A percentile compares a stretch with the other conserved stretches of the same genome.
These are phyloP conservation scores for Sinocyclocheilus rhinocerous DNA, from an alignment of 2,113 vertebrate species.

Conservation along the genomic window DNA sequence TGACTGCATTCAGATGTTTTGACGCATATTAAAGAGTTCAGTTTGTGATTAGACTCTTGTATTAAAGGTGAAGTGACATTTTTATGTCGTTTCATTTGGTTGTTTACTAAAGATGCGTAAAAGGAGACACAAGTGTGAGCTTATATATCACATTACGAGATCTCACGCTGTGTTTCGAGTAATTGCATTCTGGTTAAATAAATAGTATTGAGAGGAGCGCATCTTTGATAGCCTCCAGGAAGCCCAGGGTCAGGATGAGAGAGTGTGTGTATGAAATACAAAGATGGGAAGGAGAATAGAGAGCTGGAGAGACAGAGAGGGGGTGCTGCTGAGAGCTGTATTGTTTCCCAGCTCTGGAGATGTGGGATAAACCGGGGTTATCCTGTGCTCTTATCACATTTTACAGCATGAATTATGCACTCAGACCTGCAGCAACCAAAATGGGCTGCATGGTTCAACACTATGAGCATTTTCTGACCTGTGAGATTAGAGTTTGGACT, in stretches of 20 bases:
- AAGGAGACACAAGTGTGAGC: background rate
- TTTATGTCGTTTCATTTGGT: background rate
- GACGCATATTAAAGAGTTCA: too few species aligned
- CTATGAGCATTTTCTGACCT: background rate
- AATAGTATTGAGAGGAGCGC: constrained; percentile 36
- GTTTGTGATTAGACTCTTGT: background rate
- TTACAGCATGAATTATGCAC: constrained; percentile 45
- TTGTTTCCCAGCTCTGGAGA: constrained; percentile 44
- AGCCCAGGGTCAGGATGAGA: constrained; percentile 28
- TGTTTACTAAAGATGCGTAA: background rate
- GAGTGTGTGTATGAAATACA: constrained; percentile 3
- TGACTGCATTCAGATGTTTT: background rate
- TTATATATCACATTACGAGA: constrained; percentile 4
- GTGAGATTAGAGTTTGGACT: background rate
- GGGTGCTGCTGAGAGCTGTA: constrained; percentile 14
- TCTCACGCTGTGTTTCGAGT: constrained; percentile 29
- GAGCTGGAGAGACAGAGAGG: background rate
- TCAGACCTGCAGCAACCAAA: constrained; percentile 45
- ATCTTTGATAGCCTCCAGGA: constrained; percentile 34
- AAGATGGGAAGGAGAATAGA: background rate
- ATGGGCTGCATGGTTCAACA: background rate
- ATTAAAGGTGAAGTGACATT: constrained; percentile 1
- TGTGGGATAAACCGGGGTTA: constrained; percentile 41
- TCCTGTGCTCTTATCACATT: constrained; percentile 44
- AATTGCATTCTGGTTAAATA: constrained; percentile 61